Base-by-base conservation (phyloP, 1,140 invertebrate genomes). In the Drosophila watanabei region DNA sequence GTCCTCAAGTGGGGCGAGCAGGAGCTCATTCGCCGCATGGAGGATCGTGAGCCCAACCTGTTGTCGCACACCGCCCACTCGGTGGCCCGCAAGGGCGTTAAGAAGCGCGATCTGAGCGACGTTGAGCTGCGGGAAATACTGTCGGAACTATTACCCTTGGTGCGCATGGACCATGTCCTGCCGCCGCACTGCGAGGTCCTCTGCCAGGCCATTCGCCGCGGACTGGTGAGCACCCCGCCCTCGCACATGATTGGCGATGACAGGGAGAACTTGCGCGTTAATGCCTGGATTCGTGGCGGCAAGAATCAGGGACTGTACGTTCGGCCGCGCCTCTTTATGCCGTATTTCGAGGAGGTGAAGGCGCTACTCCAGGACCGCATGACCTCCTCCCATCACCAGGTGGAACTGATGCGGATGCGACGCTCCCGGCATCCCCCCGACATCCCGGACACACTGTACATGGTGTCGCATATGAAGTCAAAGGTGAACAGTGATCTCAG, bases 331-430 rank as follows among this genome's bases (percentile, higher is more conserved):
- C 95, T 98, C 35, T 99, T 98, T 93, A 96, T 97, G 94, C 98
- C 98, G 16, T 98, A 98, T 93, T 97, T 98, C 82, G 98, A 99
- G 92, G 98, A 99, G 94, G 96, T 97, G 2, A 98, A 98, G 95
- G 95, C 95, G 61, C 94, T 98, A 73, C 94, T 98, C 33, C 97
- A 98, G 91, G 97, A 98, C 93, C 96, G 97, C 85, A 94, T 97
- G 90, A 95, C 97, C 58, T 87, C 91, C 8, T 92, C 92, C 1
- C 87, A 93, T 43, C 90, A 93, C 62, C 97, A 97, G 92, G 95
- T 95, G 39, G 97, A 97, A 88, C 90, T 97, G 54, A 94, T 97
- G 66, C 95, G 96, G 24, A 94, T 97, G 85, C 94, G 97, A 78
- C 94, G 96, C 66, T 95, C 95, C n/a, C 94, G 96, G 20, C 94